phyloP scores from a whole-genome alignment of 2,888 invertebrate species.

The Rhamphomyia laevipes region DNA sequence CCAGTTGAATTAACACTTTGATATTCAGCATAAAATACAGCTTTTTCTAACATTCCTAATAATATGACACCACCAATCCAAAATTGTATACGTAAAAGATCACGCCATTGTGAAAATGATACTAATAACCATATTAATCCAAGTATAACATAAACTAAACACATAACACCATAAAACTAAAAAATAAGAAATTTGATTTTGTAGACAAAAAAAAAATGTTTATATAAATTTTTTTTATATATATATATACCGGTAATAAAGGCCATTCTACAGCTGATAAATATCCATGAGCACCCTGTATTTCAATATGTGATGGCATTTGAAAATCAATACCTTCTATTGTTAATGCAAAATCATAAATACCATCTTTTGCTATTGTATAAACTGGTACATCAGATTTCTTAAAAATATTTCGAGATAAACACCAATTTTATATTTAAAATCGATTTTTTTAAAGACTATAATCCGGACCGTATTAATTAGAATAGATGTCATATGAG shows the following conservation, averaged over 20 bases:
- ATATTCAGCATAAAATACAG: conserved; percentile 85
- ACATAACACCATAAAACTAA: conserved; percentile 85
- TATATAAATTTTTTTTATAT: background rate
- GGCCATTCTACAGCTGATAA: conserved; percentile 86
- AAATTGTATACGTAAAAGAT: conserved; percentile 83
- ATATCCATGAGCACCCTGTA: conserved; percentile 67
- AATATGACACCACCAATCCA: conserved; percentile 91
- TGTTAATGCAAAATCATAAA: conserved; percentile 50
- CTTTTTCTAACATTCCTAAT: conserved; percentile 75
- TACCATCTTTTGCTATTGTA: conserved; percentile 54
- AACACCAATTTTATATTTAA: no score
- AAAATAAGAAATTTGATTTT: background rate
- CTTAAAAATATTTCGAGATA: conserved; percentile 12
- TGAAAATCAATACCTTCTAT: conserved; percentile 40
- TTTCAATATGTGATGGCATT: conserved; percentile 54
- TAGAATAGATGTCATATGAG: no score
- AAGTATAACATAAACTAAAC: conserved; percentile 70
- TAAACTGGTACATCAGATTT: conserved; percentile 42
- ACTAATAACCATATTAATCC: conserved; percentile 73
- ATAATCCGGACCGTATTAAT: no score
- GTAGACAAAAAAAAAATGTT: background rate
- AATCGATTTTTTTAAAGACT: no score
- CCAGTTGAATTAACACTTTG: conserved; percentile 62
- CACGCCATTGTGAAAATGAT: conserved; percentile 80
- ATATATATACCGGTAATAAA: conserved; percentile 55